Percentiles rank a stretch among this genome's conserved stretches.
Conservation (phyloP, 1,140 invertebrate genomes). For the Anastrepha obliqua region DNA sequence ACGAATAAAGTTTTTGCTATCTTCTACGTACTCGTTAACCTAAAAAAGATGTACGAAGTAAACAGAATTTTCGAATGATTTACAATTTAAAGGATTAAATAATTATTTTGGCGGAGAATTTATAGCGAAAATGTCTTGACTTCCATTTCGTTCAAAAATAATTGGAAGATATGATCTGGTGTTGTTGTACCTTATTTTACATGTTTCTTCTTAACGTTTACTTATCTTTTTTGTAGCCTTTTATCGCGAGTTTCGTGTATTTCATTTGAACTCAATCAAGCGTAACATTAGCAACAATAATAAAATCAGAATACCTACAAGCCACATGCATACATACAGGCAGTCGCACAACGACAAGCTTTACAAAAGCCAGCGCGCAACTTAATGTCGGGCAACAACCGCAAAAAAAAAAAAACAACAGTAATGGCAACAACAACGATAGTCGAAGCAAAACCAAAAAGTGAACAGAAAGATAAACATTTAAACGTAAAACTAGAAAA, state of each 20-base stretch:
- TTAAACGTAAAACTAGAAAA: slow-evolving; percentile 31
- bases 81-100: too few relatives aligned
- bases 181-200: background rate
- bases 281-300: slow-evolving; percentile 41
- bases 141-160: too few relatives aligned
- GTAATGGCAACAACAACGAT: background rate
- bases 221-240: slow-evolving; percentile 8
- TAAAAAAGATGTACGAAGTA: too few relatives aligned
- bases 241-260: slow-evolving; percentile 19
- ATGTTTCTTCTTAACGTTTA: background rate
- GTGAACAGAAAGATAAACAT: slow-evolving; percentile 33
- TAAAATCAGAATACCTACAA: background rate
- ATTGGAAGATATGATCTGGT: too few relatives aligned
- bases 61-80: too few relatives aligned
- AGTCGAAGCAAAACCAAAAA: slow-evolving; percentile 1
- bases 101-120: too few relatives aligned
- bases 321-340: background rate
- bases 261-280: slow-evolving; percentile 43
- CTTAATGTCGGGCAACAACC: slow-evolving; percentile 22
- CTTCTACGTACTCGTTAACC: too few relatives aligned
- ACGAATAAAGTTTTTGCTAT: too few relatives aligned
- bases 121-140: too few relatives aligned
- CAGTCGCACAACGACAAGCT: slow-evolving; percentile 1
- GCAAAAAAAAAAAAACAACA: background rate
- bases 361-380: background rate